phyloP scores from a whole-genome alignment of 2,113 vertebrate species.

The Microcebus murinus region DNA sequence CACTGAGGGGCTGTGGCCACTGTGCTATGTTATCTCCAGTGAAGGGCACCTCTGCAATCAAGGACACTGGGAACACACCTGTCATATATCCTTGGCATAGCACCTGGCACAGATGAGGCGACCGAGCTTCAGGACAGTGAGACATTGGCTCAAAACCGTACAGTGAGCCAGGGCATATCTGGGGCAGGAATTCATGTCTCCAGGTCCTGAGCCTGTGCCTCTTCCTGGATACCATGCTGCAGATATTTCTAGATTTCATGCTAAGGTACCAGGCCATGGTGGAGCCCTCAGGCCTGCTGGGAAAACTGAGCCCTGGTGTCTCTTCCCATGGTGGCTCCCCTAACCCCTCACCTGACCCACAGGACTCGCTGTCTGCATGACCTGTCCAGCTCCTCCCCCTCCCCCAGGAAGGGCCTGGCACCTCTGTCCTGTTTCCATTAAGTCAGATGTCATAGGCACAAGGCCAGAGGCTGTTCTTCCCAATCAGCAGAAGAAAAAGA shows the following conservation, averaged over 20 bases:
- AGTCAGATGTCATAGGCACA: neutral
- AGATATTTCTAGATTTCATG: conserved; percentile 29
- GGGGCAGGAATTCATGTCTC: neutral
- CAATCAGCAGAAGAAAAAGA: conserved; percentile 10
- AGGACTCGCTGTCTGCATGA: neutral
- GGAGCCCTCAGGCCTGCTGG: neutral
- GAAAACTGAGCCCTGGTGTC: neutral
- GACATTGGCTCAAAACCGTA: neutral
- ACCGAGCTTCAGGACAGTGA: neutral
- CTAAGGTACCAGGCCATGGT: neutral
- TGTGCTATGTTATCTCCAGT: neutral
- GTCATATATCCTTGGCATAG: neutral
- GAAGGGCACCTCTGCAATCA: neutral
- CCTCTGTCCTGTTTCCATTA: neutral
- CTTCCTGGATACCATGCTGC: neutral
- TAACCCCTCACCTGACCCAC: neutral
- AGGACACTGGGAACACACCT: neutral
- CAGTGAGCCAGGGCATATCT: neutral
- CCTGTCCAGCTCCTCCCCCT: neutral
- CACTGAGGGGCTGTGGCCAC: neutral
- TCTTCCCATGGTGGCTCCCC: neutral
- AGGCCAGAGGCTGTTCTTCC: neutral
- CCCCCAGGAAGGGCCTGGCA: neutral
- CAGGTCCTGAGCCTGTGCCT: neutral
- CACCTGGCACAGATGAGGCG: neutral